Percentiles rank a stretch among this genome's conserved stretches.
These are phyloP conservation scores for Lydus trimaculatus DNA, from an alignment of 2,888 invertebrate genomes.

Conservation along the genomic window DNA sequence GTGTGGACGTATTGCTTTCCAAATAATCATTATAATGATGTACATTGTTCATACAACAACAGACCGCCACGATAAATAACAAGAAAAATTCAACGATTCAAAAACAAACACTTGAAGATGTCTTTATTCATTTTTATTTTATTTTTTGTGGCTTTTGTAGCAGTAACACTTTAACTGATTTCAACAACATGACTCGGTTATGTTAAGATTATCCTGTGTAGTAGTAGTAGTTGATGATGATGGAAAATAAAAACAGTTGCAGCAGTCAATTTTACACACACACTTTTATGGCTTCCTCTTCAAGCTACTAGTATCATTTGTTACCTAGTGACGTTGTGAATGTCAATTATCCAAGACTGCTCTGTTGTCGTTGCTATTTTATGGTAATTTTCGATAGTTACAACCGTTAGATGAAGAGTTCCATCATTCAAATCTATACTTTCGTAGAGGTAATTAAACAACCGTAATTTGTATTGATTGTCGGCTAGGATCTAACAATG, in stretches of 20 bases:
- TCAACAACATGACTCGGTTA: background rate
- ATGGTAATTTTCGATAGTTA: too few relatives aligned
- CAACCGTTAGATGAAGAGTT: background rate
- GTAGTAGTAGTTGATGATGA: too few relatives aligned
- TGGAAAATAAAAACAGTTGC: background rate
- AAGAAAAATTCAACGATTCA: background rate
- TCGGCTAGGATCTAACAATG: background rate
- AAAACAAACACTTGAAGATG: background rate
- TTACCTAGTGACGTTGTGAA: background rate
- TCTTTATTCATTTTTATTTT: background rate
- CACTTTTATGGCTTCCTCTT: conserved; percentile 8
- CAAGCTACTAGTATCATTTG: background rate
- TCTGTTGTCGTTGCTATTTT: background rate
- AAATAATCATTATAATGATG: conserved; percentile 9
- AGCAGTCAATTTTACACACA: conserved; percentile 1
- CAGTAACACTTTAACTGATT: background rate
- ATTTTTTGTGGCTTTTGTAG: background rate
- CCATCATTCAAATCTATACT: background rate
- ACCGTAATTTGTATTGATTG: background rate
- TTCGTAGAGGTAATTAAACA: background rate
- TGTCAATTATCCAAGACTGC: background rate
- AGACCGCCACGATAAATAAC: conserved; percentile 5
- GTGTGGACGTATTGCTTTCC: background rate
- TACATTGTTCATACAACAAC: background rate
- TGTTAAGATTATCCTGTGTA: background rate